Evolutionary conservation across 1,140 invertebrate species (phyloP), one percentile per base, ranked within the genome.

Genomic region (Drosophila grimshawi): DNA sequence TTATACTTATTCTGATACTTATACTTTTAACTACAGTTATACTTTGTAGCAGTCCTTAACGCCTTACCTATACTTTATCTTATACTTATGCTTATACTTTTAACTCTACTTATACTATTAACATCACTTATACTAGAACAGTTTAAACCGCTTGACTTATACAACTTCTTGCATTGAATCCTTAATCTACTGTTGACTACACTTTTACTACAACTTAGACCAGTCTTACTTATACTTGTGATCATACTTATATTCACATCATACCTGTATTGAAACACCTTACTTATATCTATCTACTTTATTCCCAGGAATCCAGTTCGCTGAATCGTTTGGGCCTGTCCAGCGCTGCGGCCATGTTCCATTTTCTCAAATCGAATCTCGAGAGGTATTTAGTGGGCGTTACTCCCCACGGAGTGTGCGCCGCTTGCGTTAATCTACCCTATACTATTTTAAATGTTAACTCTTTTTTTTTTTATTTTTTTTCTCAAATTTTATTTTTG

Each of bases 291-390:
- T 41, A 4, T 0, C 3, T 53, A 41, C 41, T 60, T 60, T 8
- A 41, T 71, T 19, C 53, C 2, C 65, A 90, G 86, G 86, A 90
- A 71, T 88, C 86, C 39, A 86, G 82, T 6, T 82, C 81, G 30
- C 49, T 90, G 60, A 90, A 86, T 29, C 83, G 86, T 3, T n/a
- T 90, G 53, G 86, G 86, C 4, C 57, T 86, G 4, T 82, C 86
- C 35, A 89, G 82, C 63, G 80, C 86, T 55, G 86, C 86, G 27
- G 86, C 86, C 70, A 90, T 90, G 86, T 90, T 90, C 69, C 81
- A 90, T 49, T 85, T 90, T 52, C 86, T 90, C 2, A 90, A 90
- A 61, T 90, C 86, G 39, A 90, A 90, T 73, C 76, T 90, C 65
- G 86, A 90, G 77, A 90, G 86, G 86, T 90, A 90, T 86, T 86